Conservation (phyloP, 2,888 invertebrate genomes). For the Melinaea marsaeus region DNA sequence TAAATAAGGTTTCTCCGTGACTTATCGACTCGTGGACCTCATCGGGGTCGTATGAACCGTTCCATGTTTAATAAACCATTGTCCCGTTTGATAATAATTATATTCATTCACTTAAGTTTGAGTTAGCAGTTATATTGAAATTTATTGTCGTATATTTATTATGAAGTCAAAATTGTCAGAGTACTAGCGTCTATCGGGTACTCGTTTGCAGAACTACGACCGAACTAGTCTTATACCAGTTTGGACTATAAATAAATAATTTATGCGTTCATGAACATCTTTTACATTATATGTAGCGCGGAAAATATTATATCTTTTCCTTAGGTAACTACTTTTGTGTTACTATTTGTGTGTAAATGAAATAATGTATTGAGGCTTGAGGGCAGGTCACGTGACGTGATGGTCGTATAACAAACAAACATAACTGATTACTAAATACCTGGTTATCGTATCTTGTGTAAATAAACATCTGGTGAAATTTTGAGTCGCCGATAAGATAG, state of each 20-base stretch:
- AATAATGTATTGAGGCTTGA: too few relatives aligned
- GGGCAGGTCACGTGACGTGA: conserved; percentile 27
- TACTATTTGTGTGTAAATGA: too few relatives aligned
- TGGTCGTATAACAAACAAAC: conserved; percentile 48
- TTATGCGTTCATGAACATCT: conserved; percentile 30
- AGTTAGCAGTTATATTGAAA: not conserved
- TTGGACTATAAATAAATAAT: conserved; percentile 32
- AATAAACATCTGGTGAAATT: conserved; percentile 67
- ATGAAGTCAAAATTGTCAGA: too few relatives aligned
- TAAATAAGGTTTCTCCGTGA: conserved; percentile 45
- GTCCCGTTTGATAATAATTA: conserved; percentile 50
- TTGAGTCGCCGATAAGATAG: conserved; percentile 62
- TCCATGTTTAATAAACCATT: conserved; percentile 52
- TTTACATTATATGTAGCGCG: conserved; percentile 7
- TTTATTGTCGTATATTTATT: not conserved
- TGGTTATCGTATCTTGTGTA: conserved; percentile 57
- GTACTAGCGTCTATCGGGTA: too few relatives aligned
- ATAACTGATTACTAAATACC: conserved; percentile 61
- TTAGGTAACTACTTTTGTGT: too few relatives aligned
- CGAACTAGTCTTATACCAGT: conserved; percentile 26
- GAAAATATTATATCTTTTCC: too few relatives aligned
- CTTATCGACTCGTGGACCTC: conserved; percentile 55
- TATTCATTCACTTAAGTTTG: conserved; percentile 2
- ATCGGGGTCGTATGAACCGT: conserved; percentile 50
- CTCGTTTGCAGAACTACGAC: conserved; percentile 20